Evolutionary conservation across 2,888 invertebrate species (phyloP), one percentile per base, ranked within the genome.

Genomic region (Melanostoma mellinum): DNA sequence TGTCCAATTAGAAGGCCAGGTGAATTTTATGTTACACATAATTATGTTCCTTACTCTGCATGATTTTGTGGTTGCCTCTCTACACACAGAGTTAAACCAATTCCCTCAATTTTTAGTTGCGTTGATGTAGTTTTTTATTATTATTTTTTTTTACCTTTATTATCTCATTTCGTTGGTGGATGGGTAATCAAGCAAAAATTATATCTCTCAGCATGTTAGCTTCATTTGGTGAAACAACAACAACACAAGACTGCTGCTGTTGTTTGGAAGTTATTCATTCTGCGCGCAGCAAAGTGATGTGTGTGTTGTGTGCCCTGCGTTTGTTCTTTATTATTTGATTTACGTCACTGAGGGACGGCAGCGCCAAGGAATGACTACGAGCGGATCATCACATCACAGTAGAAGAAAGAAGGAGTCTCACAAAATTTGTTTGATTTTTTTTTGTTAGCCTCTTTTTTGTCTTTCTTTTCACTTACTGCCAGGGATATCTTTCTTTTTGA

Each of bases 161-260:
- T 82, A 78, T 78, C 82, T 77, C 73, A 82, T 82, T 82, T 82
- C 78, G 68, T 82, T 82, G 82, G 77, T 73, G 77, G 82, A 77
- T 82, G 77, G 82, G 82, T 77, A 82, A 82, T 82, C 82, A 82
- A 82, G 77, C 69, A 82, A 82, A 82, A 77, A 77, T 82, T 82
- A 82, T 82, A 82, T 77, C 82, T 82, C 82, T 77, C 82, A 82
- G 82, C 82, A 82, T 82, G 82, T 77, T 77, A 69, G 77, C 82
- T 82, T 82, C 69, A 82, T 82, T 82, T 82, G 63, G 69, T 9
- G 44, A 50, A 69, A 82, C 40, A 82, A 77, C 40, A 82, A 77
- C 73, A 77, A 33, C n/a, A 10, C 33, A 2, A 6, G 10, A 32
- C 42, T 58, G 58, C 5, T 61, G 56, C 32, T 65, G 53, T 9